These are phyloP conservation scores for Bactericera cockerelli DNA, from an alignment of 1,140 invertebrate genomes.

Conservation along the genomic window DNA sequence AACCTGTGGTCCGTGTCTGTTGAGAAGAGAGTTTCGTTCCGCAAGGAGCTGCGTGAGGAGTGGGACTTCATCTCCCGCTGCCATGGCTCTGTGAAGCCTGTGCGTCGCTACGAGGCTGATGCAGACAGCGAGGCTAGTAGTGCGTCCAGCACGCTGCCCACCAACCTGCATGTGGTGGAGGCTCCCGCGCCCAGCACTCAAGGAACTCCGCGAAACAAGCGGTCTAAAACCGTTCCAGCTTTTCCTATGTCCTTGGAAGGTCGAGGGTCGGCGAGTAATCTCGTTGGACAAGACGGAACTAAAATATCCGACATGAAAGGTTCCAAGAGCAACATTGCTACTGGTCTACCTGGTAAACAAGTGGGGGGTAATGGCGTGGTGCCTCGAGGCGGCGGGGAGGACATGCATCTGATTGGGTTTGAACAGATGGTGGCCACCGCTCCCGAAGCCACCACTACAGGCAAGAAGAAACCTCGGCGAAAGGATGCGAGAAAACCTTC, in stretches of 20 bases:
- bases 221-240: not conserved
- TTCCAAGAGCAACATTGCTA: too few species aligned
- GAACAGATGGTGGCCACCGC: too few species aligned
- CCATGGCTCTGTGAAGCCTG: constrained; percentile 50
- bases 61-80: constrained; percentile 58
- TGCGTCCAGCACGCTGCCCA: not conserved
- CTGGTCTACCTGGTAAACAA: too few species aligned
- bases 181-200: not conserved
- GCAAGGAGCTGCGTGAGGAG: constrained; percentile 49
- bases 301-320: too few species aligned
- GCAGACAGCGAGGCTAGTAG: not conserved
- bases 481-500: too few species aligned
- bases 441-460: too few species aligned
- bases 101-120: constrained; percentile 19
- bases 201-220: not conserved
- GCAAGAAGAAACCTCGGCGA: too few species aligned
- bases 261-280: too few species aligned
- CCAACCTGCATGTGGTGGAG: not conserved
- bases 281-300: too few species aligned
- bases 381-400: too few species aligned
- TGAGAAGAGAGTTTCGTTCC: constrained; percentile 40
- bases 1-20: constrained; percentile 29
- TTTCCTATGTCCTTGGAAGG: not conserved
- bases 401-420: too few species aligned
- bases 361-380: too few species aligned